These are phyloP conservation scores for Drosophila kanapiae DNA, from an alignment of 1,140 invertebrate genomes.

Conservation along the genomic window DNA sequence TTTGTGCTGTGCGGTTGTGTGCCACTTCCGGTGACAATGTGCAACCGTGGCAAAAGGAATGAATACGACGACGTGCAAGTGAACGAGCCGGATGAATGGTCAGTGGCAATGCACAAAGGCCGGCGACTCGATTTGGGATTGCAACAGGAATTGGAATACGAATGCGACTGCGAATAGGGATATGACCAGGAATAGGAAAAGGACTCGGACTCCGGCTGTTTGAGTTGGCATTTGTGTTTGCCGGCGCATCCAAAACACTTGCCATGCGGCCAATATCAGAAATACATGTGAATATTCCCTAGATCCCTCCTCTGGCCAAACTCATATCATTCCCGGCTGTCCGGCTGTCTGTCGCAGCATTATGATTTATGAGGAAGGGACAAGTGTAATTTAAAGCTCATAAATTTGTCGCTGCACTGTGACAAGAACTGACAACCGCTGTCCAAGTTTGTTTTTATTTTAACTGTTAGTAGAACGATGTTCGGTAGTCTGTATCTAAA, in stretches of 20 bases:
- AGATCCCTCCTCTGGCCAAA: constrained; percentile 27
- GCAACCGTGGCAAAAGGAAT: constrained; percentile 66
- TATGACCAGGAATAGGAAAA: constrained; percentile 16
- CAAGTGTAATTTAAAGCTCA: constrained; percentile 82
- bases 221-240: constrained; percentile 41
- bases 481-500: not conserved
- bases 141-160: constrained; percentile 46
- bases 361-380: constrained; percentile 79
- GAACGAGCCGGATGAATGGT: constrained; percentile 69
- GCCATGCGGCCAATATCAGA: constrained; percentile 67
- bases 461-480: no score
- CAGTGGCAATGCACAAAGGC: constrained; percentile 65
- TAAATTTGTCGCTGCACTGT: constrained; percentile 65
- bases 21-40: constrained; percentile 80
- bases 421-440: constrained; percentile 14
- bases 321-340: constrained; percentile 48
- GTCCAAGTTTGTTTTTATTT: not conserved
- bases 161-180: constrained; percentile 8
- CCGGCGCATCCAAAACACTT: constrained; percentile 64
- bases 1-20: constrained; percentile 55
- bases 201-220: constrained; percentile 22
- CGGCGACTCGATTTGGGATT: constrained; percentile 57
- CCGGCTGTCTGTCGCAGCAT: constrained; percentile 16
- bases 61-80: constrained; percentile 64
- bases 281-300: constrained; percentile 75